Percentiles rank a stretch among this genome's conserved stretches.
Evolutionary conservation across 2,888 invertebrate genomes (phyloP).

Genomic region (Liodrosophila aerea): DNA sequence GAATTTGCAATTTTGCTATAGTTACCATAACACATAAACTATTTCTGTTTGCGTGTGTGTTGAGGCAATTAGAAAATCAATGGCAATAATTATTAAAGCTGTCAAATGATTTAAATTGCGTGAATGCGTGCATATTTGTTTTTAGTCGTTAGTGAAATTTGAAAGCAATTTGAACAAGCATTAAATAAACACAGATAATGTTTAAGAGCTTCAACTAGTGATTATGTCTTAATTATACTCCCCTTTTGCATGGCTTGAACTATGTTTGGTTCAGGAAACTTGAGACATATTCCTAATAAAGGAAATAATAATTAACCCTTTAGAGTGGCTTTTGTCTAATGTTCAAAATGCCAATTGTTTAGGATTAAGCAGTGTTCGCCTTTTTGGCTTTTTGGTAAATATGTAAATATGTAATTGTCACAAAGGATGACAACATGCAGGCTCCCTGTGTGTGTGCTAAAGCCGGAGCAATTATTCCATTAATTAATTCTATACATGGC

Average conservation of each 20-base stretch:
- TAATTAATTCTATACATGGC: constrained; percentile 68
- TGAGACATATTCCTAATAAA: too few relatives aligned
- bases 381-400: background rate
- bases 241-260: too few relatives aligned
- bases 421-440: constrained; percentile 2
- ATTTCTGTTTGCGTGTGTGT: background rate
- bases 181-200: too few relatives aligned
- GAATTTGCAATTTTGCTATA: constrained; percentile 26
- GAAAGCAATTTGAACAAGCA: too few relatives aligned
- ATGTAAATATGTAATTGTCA: constrained; percentile 7
- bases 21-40: background rate
- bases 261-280: too few relatives aligned
- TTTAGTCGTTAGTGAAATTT: background rate
- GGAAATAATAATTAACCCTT: too few relatives aligned
- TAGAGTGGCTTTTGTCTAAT: too few relatives aligned
- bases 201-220: too few relatives aligned
- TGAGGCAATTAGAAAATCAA: constrained; percentile 22
- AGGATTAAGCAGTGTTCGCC: background rate
- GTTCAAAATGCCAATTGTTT: background rate
- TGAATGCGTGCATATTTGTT: background rate
- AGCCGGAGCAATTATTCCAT: constrained; percentile 65
- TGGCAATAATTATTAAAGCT: constrained; percentile 16
- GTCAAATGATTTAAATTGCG: constrained; percentile 15
- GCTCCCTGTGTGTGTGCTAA: constrained; percentile 1
- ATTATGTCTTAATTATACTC: too few relatives aligned